phyloP scores from a whole-genome alignment of 2,888 invertebrate genomes.

The Meiosimyza platycephala region DNA sequence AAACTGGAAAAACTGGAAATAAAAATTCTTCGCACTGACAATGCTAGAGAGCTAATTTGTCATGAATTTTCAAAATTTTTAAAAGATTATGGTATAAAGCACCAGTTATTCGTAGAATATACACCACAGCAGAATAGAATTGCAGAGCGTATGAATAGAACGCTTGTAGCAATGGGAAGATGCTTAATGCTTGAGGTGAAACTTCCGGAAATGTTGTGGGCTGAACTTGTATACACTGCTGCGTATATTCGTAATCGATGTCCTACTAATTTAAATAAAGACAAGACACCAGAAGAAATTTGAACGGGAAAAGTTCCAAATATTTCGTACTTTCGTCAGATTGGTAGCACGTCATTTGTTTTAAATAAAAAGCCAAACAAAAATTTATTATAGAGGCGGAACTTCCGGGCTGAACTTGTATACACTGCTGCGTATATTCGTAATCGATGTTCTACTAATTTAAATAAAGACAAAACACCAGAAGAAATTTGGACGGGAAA shows the following conservation, averaged over 20 bases:
- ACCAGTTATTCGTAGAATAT: conserved; percentile 19
- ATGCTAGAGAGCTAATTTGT: not conserved
- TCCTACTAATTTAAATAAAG: too few relatives aligned
- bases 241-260: too few relatives aligned
- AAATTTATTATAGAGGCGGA: too few relatives aligned
- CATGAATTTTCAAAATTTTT: conserved; percentile 18
- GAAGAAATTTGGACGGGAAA: conserved; percentile 39
- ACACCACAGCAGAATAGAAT: conserved; percentile 34
- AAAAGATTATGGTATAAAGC: conserved; percentile 23
- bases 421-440: too few relatives aligned
- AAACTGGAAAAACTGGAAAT: too few relatives aligned
- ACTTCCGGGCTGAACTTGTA: conserved; percentile 44
- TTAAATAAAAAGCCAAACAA: conserved; percentile 30
- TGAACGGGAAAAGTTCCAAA: conserved; percentile 37
- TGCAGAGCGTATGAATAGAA: conserved; percentile 33
- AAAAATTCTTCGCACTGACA: too few relatives aligned
- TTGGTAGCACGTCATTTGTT: conserved; percentile 31
- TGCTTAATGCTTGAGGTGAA: conserved; percentile 47
- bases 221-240: conserved; percentile 18
- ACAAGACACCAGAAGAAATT: conserved; percentile 38
- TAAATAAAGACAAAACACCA: conserved; percentile 26
- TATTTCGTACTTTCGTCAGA: conserved; percentile 35
- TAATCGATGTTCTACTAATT: too few relatives aligned
- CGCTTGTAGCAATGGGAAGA: conserved; percentile 33
- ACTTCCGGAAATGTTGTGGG: conserved; percentile 47